A percentile compares a stretch with the other conserved stretches of the same genome.
Evolutionary conservation across 2,888 invertebrate genomes (phyloP).

Genomic region (Ormyrus labotus): DNA sequence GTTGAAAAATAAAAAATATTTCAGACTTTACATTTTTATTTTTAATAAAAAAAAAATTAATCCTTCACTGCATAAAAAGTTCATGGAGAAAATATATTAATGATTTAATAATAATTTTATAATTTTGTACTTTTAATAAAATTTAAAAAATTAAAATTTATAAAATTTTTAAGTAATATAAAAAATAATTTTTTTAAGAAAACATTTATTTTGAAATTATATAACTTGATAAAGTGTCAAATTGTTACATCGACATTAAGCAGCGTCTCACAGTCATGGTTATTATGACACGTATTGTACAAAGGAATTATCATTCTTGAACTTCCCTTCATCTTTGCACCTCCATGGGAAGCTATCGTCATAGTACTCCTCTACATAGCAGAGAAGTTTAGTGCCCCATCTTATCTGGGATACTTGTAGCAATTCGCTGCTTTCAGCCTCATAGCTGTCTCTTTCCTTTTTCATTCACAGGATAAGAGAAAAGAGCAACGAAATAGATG

Average conservation of each 20-base stretch:
- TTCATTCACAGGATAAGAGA: constrained; percentile 59
- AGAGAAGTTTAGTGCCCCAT: constrained; percentile 33
- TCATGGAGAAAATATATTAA: no score
- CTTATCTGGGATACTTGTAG: constrained; percentile 39
- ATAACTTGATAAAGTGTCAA: constrained; percentile 45
- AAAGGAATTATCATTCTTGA: constrained; percentile 55
- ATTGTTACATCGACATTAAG: constrained; percentile 53
- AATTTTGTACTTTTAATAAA: no score
- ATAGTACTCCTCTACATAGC: constrained; percentile 26
- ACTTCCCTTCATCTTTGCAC: constrained; percentile 32
- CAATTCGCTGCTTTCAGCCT: constrained; percentile 68
- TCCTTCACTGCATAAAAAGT: no score
- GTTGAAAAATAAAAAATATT: constrained; percentile 2
- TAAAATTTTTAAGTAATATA: constrained; percentile 13
- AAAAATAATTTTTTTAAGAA: constrained; percentile 43
- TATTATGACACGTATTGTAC: constrained; percentile 48
- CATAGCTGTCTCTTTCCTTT: constrained; percentile 68
- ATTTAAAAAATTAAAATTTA: no score
- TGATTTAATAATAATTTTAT: no score
- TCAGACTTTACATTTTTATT: background rate
- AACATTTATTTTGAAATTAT: constrained; percentile 53
- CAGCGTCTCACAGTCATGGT: constrained; percentile 50
- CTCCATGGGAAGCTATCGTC: constrained; percentile 42
- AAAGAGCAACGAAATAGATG: constrained; percentile 68
- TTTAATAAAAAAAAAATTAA: background rate